A percentile compares a stretch with the other conserved stretches of the same genome.
Conservation (phyloP, 2,797 vertebrate species). For the Rhinella marina region DNA sequence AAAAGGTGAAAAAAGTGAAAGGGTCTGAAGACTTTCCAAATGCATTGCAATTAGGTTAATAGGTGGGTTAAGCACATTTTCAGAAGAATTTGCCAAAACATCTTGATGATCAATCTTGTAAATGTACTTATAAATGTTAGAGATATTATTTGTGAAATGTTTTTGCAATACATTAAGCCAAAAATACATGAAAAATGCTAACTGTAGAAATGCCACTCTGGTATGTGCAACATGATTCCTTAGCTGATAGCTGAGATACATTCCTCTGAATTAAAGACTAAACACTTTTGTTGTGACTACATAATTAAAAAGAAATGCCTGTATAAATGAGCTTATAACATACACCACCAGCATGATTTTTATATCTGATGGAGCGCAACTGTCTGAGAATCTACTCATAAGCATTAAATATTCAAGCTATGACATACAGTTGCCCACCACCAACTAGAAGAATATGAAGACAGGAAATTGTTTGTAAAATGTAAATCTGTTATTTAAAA, state of each 20-base stretch:
- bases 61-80: too few species aligned
- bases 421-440: neutral
- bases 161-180: neutral
- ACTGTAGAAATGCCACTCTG: neutral
- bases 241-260: neutral
- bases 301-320: neutral
- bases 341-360: neutral
- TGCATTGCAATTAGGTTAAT: too few species aligned
- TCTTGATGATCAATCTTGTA: too few species aligned
- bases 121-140: neutral
- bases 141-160: neutral
- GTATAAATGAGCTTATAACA: neutral
- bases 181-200: neutral
- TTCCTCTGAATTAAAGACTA: constrained; percentile 15
- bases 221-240: neutral
- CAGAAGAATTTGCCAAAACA: too few species aligned
- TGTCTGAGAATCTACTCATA: neutral
- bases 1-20: too few species aligned
- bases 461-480: too few species aligned
- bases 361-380: neutral
- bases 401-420: neutral
- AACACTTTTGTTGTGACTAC: constrained; percentile 29
- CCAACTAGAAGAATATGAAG: neutral
- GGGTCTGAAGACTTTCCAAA: too few species aligned
- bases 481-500: too few species aligned